phyloP scores from a whole-genome alignment of 2,888 invertebrate genomes.

The Acrobasis repandana region DNA sequence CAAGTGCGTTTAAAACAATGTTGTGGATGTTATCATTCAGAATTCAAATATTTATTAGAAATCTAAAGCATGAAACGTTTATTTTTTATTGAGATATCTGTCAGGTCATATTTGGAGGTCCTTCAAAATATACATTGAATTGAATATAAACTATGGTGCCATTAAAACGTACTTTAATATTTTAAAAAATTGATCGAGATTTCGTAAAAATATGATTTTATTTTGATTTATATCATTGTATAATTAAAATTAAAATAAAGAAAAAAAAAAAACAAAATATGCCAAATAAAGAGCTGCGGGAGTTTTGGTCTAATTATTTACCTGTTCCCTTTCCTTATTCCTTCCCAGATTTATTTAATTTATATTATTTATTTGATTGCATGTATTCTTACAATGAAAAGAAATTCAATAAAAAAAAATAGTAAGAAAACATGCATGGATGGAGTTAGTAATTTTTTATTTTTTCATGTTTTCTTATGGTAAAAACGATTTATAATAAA shows the following conservation, averaged over 20 bases:
- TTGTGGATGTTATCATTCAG: neutral
- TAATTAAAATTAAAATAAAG: slow-evolving; percentile 34
- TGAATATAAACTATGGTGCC: slow-evolving; percentile 64
- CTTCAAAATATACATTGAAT: slow-evolving; percentile 42
- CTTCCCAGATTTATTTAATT: slow-evolving; percentile 30
- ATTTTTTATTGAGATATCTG: slow-evolving; percentile 36
- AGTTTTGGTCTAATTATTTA: slow-evolving; percentile 57
- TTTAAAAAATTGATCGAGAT: slow-evolving; percentile 25
- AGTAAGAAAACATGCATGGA: slow-evolving; percentile 2
- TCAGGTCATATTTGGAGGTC: slow-evolving; percentile 47
- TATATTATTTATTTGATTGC: slow-evolving; percentile 21
- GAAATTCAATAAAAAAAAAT: slow-evolving; percentile 20
- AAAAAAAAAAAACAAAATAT: slow-evolving; percentile 27
- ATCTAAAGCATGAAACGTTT: slow-evolving; percentile 19
- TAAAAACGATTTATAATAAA: neutral
- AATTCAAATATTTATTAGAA: neutral
- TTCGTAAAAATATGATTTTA: slow-evolving; percentile 25
- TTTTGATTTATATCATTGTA: slow-evolving; percentile 18
- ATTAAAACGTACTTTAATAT: slow-evolving; percentile 50
- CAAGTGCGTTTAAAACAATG: neutral
- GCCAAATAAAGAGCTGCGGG: slow-evolving; percentile 47
- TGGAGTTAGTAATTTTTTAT: neutral
- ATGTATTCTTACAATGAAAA: slow-evolving; percentile 37
- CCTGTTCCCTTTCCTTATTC: slow-evolving; percentile 43
- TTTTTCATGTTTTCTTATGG: neutral